Conservation (phyloP, 2,797 vertebrate species). For the Crypturellus tataupa region DNA sequence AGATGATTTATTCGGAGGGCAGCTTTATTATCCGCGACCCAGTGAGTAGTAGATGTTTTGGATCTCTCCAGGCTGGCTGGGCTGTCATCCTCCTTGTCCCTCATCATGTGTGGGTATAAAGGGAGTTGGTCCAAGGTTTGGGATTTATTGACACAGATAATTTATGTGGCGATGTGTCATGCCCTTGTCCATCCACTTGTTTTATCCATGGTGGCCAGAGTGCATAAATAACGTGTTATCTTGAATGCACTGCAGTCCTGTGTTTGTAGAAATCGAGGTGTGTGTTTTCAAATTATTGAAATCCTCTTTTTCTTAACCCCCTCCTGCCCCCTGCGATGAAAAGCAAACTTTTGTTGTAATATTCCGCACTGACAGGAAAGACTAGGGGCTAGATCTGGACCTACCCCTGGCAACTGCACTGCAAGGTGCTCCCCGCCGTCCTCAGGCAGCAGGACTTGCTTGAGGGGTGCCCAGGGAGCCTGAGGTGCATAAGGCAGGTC, state of each 20-base stretch:
- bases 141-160: background rate
- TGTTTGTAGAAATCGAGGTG: background rate
- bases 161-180: background rate
- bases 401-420: background rate
- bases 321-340: background rate
- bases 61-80: background rate
- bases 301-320: background rate
- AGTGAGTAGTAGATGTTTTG: background rate
- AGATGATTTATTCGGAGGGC: background rate
- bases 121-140: background rate
- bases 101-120: background rate
- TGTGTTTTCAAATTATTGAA: background rate
- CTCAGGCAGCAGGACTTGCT: background rate
- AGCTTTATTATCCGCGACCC: background rate
- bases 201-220: background rate
- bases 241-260: background rate
- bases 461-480: too few relatives aligned
- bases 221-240: background rate
- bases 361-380: background rate
- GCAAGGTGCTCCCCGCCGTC: background rate
- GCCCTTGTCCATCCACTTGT: background rate
- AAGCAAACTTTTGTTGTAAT: background rate
- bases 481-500: background rate
- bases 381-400: background rate
- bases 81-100: background rate